phyloP scores from a whole-genome alignment of 2,113 vertebrate species.

The Oreotrochilus melanogaster region DNA sequence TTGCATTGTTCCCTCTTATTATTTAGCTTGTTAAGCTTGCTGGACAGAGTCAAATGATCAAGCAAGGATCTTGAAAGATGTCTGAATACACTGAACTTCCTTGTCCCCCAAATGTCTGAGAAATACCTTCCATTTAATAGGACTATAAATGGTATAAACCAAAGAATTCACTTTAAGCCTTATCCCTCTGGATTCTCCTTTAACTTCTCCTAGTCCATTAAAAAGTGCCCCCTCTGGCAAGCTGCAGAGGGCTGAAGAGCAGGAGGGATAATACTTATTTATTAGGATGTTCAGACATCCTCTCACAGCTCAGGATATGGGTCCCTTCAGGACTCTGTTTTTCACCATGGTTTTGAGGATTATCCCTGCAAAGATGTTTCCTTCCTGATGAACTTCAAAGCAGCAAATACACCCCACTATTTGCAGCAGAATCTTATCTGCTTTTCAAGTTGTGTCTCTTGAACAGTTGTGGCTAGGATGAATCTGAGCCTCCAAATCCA shows the following conservation, averaged over 20 bases:
- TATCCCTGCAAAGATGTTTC: neutral
- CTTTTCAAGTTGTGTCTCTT: neutral
- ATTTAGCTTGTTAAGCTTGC: slow-evolving; percentile 60
- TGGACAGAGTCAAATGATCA: slow-evolving; percentile 53
- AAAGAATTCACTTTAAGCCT: slow-evolving; percentile 42
- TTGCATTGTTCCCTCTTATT: slow-evolving; percentile 37
- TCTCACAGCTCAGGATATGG: neutral
- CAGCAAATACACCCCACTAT: neutral
- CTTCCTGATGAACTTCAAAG: slow-evolving; percentile 23
- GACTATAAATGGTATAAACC: slow-evolving; percentile 63
- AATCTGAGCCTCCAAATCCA: neutral
- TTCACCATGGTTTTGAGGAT: neutral
- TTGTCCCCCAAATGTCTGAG: slow-evolving; percentile 47
- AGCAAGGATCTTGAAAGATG: slow-evolving; percentile 53
- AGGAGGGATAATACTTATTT: slow-evolving; percentile 33
- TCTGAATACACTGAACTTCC: slow-evolving; percentile 39
- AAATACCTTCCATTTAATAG: slow-evolving; percentile 62
- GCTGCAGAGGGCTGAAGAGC: neutral
- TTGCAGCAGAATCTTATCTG: neutral
- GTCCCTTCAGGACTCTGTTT: neutral
- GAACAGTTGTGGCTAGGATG: neutral
- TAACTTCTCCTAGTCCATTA: slow-evolving; percentile 57
- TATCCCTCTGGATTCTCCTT: slow-evolving; percentile 53
- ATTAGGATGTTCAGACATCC: slow-evolving; percentile 1
- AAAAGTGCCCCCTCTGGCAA: slow-evolving; percentile 63